These are phyloP conservation scores for Philopedon plagiatum DNA, from an alignment of 2,888 invertebrate species.

Conservation along the genomic window DNA sequence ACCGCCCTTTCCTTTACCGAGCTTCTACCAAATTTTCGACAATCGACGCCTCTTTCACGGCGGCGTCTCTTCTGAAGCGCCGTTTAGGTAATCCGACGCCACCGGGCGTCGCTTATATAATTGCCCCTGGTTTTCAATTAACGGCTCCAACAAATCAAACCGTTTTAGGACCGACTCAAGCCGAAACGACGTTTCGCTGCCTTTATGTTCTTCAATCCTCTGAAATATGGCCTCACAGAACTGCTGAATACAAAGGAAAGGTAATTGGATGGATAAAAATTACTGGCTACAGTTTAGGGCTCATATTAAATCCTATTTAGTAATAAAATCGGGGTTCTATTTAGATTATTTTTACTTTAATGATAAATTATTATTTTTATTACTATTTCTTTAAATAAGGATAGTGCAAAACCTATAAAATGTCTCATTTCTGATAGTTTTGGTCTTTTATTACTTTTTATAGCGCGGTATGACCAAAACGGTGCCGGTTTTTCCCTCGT, in stretches of 20 bases:
- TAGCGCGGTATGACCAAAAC: no score
- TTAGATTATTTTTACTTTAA: no score
- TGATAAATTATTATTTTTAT: no score
- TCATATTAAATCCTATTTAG: constrained; percentile 1
- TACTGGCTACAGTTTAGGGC: constrained; percentile 54
- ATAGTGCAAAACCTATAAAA: no score
- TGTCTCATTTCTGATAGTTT: no score
- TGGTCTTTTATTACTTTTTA: no score
- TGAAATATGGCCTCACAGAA: constrained; percentile 68
- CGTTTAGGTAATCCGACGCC: constrained; percentile 52
- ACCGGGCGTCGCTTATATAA: constrained; percentile 64
- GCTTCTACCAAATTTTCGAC: constrained; percentile 5
- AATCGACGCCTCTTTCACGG: constrained; percentile 22
- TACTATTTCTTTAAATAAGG: no score
- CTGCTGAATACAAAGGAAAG: constrained; percentile 68
- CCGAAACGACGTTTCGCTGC: constrained; percentile 57
- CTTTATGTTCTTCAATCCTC: constrained; percentile 68
- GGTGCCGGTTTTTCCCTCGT: no score
- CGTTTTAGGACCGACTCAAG: constrained; percentile 66
- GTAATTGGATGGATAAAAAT: constrained; percentile 69
- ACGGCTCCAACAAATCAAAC: constrained; percentile 72
- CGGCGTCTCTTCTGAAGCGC: constrained; percentile 28
- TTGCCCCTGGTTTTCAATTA: constrained; percentile 72
- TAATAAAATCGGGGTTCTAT: constrained; percentile 6
- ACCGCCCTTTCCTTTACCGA: background rate